phyloP scores from a whole-genome alignment of 23 tunicate genomes.

The Trididemnum nubilum region DNA sequence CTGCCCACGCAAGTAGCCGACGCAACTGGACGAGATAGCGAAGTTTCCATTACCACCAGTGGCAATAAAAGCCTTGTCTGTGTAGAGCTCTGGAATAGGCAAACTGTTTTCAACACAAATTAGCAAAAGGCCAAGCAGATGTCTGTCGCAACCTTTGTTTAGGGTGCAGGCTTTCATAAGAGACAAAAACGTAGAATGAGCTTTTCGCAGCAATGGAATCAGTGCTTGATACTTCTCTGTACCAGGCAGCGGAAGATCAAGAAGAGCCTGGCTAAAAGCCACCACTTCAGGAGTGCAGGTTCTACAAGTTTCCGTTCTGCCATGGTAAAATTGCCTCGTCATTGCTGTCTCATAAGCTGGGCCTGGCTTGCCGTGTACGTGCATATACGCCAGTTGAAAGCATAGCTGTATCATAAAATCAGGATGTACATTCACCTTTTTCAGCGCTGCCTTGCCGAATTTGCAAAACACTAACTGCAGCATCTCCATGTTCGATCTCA shows the following conservation, averaged over 20 bases:
- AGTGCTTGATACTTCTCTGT: slow-evolving; percentile 24
- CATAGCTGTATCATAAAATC: slow-evolving; percentile 78
- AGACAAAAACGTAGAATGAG: slow-evolving; percentile 69
- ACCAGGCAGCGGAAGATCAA: slow-evolving; percentile 12
- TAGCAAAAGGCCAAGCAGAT: slow-evolving; percentile 61
- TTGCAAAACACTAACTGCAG: slow-evolving; percentile 41
- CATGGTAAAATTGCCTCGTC: slow-evolving; percentile 86
- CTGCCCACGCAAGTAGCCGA: slow-evolving; percentile 69
- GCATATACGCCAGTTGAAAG: slow-evolving; percentile 80
- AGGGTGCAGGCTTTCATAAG: slow-evolving; percentile 69
- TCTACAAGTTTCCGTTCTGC: slow-evolving; percentile 89
- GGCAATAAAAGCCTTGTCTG: slow-evolving; percentile 60
- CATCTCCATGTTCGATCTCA: slow-evolving; percentile 50
- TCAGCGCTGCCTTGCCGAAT: slow-evolving; percentile 68
- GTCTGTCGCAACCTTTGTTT: slow-evolving; percentile 88
- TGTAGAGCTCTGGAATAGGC: slow-evolving; percentile 66
- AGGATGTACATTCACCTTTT: slow-evolving; percentile 63
- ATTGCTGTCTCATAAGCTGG: slow-evolving; percentile 97
- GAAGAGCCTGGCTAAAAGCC: slow-evolving; percentile 55
- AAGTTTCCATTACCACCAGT: slow-evolving; percentile 93
- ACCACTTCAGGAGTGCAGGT: slow-evolving; percentile 92
- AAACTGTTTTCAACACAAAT: slow-evolving; percentile 61
- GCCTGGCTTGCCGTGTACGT: slow-evolving; percentile 79
- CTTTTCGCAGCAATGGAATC: slow-evolving; percentile 25
- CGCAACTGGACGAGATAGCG: slow-evolving; percentile 78